Evolutionary conservation across 2,797 vertebrate species (phyloP), one percentile per base, ranked within the genome.

Genomic region (Sebastes glaucus): DNA sequence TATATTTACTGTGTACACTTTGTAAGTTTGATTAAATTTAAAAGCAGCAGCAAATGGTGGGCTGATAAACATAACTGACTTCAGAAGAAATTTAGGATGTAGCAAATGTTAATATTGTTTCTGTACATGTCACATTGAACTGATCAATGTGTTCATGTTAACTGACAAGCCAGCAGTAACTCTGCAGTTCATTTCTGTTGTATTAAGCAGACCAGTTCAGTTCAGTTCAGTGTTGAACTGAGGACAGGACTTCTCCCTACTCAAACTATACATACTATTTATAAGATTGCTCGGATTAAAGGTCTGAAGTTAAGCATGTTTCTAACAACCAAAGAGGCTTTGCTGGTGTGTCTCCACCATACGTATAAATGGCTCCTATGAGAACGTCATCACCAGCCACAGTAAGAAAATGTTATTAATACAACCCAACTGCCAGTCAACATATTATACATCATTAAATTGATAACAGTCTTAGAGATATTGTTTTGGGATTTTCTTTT

Each of bases 241-340:
- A 56, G 67, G 18, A 35, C 52, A 69, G 13, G 13, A 18, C 20
- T 35, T 11, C 22, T 64, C 28, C 27, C 3, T 20, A 56, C 16
- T 70, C 20, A 27, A 62, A 77, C 33, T 71, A 53, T 70, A 23
- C 6, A 53, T 32, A 11, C 16, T 72, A 66, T 80, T 80, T 65
- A 64, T 74, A 65, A 28, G 18, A 74, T 67, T 38, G 22, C 13
- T 22, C 22, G 49, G 49, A 80, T 83, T 73, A 81, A 16, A 60
- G 52, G 30, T 63, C 22, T 2, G 2, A 55, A 67, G 38, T 78
- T 72, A 81, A 77, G 67, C 74, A 66, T 35, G 38, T 70, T 30
- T 73, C 8, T 60, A 49, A 61, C 59, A 22, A 38, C 38, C 32
- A 68, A 64, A 74, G 56, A 80, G 33, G 73, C 46, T 76, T 78